Evolutionary conservation across 2,888 invertebrate genomes (phyloP).

Genomic region (Melinaea menophilus): DNA sequence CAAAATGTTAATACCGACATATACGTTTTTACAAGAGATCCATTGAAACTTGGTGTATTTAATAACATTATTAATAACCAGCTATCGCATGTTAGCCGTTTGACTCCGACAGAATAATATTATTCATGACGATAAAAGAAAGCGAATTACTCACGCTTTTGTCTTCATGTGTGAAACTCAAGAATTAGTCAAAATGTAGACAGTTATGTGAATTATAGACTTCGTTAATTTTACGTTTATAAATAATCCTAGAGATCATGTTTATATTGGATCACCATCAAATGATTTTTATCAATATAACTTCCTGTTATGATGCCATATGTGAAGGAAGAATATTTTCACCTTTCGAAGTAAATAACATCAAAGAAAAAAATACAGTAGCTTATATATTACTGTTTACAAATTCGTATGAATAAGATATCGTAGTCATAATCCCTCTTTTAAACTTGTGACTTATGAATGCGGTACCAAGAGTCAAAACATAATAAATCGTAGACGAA

Average conservation of each 20-base stretch:
- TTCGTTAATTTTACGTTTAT: background rate
- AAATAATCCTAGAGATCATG: background rate
- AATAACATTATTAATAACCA: slow-evolving; percentile 6
- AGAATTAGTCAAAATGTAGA: slow-evolving; percentile 2
- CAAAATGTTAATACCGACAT: background rate
- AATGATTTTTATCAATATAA: background rate
- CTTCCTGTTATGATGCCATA: background rate
- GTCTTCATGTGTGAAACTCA: slow-evolving; percentile 13
- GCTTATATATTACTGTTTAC: slow-evolving; percentile 17
- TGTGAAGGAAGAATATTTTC: background rate
- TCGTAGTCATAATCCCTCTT: slow-evolving; percentile 14
- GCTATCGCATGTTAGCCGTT: slow-evolving; percentile 10
- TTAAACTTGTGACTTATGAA: slow-evolving; percentile 12
- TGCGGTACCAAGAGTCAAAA: slow-evolving; percentile 11
- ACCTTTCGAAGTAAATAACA: slow-evolving; percentile 1
- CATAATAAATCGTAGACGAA: slow-evolving; percentile 51
- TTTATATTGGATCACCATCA: background rate
- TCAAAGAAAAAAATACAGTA: slow-evolving; percentile 11
- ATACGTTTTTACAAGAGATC: background rate
- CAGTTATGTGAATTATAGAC: background rate
- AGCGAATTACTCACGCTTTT: slow-evolving; percentile 10
- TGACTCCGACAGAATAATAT: slow-evolving; percentile 13
- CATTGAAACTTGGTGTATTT: slow-evolving; percentile 3
- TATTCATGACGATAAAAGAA: slow-evolving; percentile 14
- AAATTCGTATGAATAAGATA: slow-evolving; percentile 13